Conservation (phyloP, 2,113 vertebrate genomes). For the Alethe diademata region DNA sequence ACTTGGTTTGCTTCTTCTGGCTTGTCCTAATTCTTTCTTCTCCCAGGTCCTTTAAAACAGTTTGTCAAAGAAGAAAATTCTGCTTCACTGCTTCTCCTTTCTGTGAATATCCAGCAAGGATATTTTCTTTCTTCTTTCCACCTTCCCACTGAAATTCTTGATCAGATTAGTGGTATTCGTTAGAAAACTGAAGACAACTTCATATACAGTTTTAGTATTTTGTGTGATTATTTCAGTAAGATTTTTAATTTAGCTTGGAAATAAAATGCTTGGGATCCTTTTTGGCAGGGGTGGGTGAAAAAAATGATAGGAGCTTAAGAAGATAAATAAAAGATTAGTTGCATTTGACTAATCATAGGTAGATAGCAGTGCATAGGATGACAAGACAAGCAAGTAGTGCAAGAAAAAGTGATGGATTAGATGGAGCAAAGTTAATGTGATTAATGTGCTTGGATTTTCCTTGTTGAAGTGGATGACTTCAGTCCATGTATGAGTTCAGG, state of each 20-base stretch:
- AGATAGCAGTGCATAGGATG: neutral
- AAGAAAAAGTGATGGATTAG: slow-evolving; percentile 50
- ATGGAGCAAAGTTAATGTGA: slow-evolving; percentile 58
- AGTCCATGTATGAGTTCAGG: neutral
- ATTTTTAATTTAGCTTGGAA: neutral
- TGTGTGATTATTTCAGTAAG: neutral
- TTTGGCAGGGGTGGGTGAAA: neutral
- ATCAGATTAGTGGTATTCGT: neutral
- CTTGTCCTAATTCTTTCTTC: neutral
- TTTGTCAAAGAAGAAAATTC: neutral
- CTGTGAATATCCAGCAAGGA: neutral
- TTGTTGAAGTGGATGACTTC: slow-evolving; percentile 29
- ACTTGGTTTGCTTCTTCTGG: neutral
- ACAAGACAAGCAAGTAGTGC: neutral
- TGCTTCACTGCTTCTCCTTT: neutral
- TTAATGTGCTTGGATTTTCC: slow-evolving; percentile 30
- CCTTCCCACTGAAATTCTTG: neutral
- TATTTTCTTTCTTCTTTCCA: neutral
- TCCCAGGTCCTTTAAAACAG: neutral
- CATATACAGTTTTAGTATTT: neutral
- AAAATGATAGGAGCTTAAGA: neutral
- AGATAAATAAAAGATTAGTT: slow-evolving; percentile 50
- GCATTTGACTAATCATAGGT: slow-evolving; percentile 51
- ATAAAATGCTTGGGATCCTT: neutral
- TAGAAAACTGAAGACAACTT: neutral